Evolutionary conservation across 1,140 invertebrate species (phyloP).

Genomic region (Ptiloglossa arizonensis): DNA sequence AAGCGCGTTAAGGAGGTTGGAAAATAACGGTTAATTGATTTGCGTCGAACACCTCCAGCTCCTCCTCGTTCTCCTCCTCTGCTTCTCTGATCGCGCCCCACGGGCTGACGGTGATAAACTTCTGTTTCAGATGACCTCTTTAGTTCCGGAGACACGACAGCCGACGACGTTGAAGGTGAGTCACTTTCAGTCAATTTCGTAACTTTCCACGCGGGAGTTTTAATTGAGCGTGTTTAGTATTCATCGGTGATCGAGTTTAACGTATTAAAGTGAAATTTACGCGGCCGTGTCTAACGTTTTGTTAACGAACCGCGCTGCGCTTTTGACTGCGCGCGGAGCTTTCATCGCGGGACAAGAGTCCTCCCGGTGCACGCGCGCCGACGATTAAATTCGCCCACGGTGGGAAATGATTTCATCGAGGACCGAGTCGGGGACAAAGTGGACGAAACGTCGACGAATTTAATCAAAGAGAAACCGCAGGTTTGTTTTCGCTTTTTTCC

Average conservation of each 20-base stretch:
- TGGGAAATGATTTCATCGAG: too few species aligned
- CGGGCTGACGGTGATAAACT: constrained; percentile 40
- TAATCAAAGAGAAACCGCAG: too few species aligned
- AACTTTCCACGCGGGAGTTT: constrained; percentile 57
- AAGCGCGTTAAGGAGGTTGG: constrained; percentile 23
- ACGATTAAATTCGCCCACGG: too few species aligned
- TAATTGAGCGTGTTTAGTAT: constrained; percentile 72
- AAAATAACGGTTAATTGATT: constrained; percentile 58
- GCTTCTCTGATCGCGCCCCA: too few species aligned
- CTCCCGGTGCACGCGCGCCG: too few species aligned
- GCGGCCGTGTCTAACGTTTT: constrained; percentile 15
- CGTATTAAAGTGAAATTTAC: constrained; percentile 69
- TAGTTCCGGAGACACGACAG: constrained; percentile 63
- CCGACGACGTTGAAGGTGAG: constrained; percentile 69
- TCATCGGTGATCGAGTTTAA: constrained; percentile 69
- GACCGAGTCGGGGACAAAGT: too few species aligned
- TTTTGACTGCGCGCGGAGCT: neutral
- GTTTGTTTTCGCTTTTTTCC: too few species aligned
- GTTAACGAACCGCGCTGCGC: constrained; percentile 32
- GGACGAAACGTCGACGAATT: too few species aligned
- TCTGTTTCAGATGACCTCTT: constrained; percentile 74
- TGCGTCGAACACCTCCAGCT: constrained; percentile 7
- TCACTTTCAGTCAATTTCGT: constrained; percentile 63
- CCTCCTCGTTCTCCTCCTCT: too few species aligned
- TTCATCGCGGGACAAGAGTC: too few species aligned